Base-by-base conservation (phyloP, 2,888 invertebrate genomes). In the Sphinx pinastri region DNA sequence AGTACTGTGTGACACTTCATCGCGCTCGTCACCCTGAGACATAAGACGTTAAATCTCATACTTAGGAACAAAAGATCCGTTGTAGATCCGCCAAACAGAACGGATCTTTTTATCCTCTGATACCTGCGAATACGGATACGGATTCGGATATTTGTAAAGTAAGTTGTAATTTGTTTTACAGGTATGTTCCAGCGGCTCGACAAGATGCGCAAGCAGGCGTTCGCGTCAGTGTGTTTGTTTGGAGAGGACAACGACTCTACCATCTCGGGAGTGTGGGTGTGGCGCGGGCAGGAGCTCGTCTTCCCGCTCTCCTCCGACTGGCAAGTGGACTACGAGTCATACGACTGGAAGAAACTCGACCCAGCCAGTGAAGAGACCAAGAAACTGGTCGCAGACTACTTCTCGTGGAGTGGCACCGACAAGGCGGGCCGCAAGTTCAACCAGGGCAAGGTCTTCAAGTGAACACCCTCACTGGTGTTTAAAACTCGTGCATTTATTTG, bases 371-470 rank as follows among this genome's bases (percentile, higher is more conserved):
- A 96, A 71, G 96, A 97, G 84, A 98, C 98, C 70, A 99, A 98
- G 95, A 95, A 96, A 79, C 88, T 98, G 71, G 98, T 99, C 14
- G 94, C 96, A 75, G 97, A 98, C 83, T 99, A 99, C 94, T 97
- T 99, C 92, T 95, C 97, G 59, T 99, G 98, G 98, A 95, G 95
- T 79, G 99, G 99, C 74, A 89, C 95, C 25, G 98, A 99, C 91
- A 97, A 97, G 88, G 90, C 95, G 68, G 99, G 98, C 72, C 97
- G 99, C 88, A 95, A 96, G 87, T 99, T 99, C 95, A 99, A 99
- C 95, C 98, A 99, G 95, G 99, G 99, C 92, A 99, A 99, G 95
- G 97, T 99, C 93, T 99, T 99, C 95, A 99, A 99, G 95, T 99
- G 85, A 90, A 12, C 76, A 13, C 11, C 45, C 14, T 12, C 31